Evolutionary conservation across 2,888 invertebrate species (phyloP).

Genomic region (Volucella zonaria): DNA sequence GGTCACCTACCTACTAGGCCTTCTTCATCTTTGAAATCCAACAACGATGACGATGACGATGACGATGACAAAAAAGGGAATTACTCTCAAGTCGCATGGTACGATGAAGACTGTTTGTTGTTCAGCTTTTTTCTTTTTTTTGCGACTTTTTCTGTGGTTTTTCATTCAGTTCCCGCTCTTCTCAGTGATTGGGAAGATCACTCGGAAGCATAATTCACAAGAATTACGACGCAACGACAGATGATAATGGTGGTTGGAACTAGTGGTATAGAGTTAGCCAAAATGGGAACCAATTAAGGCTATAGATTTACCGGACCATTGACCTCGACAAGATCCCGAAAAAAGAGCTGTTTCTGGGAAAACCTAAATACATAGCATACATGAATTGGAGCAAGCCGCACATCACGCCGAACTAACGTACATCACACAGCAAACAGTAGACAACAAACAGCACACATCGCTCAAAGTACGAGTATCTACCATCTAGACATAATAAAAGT

Average conservation of each 20-base stretch:
- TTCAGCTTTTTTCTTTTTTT: slow-evolving; percentile 40
- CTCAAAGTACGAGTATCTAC: too few relatives aligned
- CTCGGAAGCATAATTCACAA: slow-evolving; percentile 61
- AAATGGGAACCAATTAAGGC: slow-evolving; percentile 55
- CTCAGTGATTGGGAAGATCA: slow-evolving; percentile 46
- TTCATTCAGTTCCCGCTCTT: slow-evolving; percentile 10
- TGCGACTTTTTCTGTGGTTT: neutral
- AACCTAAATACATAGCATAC: neutral
- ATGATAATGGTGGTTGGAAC: neutral
- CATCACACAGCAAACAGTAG: too few relatives aligned
- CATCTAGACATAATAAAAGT: slow-evolving; percentile 16
- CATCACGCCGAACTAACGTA: neutral
- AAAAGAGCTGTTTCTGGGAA: slow-evolving; percentile 52
- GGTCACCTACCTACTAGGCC: slow-evolving; percentile 62
- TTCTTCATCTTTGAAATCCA: slow-evolving; percentile 36
- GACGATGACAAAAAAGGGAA: slow-evolving; percentile 67
- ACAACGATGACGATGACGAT: slow-evolving; percentile 43
- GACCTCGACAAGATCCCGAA: slow-evolving; percentile 55
- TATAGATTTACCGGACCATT: slow-evolving; percentile 53
- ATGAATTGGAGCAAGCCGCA: slow-evolving; percentile 52
- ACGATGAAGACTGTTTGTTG: slow-evolving; percentile 37
- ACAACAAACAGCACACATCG: too few relatives aligned
- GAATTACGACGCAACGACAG: slow-evolving; percentile 5
- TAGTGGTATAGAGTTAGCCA: slow-evolving; percentile 32
- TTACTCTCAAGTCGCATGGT: slow-evolving; percentile 45